A percentile compares a stretch with the other conserved stretches of the same genome.
Evolutionary conservation across 2,888 invertebrate genomes (phyloP).

Genomic region (Thera britannica): DNA sequence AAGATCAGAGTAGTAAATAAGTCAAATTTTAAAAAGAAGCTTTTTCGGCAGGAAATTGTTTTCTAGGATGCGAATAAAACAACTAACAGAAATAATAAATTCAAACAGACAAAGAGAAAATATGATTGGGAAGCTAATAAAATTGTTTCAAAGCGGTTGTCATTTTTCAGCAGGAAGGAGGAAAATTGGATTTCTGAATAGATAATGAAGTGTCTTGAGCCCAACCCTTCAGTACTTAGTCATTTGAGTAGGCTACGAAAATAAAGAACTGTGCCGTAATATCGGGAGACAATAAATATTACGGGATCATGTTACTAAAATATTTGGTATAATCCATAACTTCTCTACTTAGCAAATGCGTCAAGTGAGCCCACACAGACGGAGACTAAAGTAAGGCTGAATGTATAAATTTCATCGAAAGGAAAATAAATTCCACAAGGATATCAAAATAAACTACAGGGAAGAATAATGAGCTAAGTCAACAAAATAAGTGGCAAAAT

Average conservation of each 20-base stretch:
- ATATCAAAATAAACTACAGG: neutral
- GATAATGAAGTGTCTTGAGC: slow-evolving; percentile 29
- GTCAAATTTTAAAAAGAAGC: too few relatives aligned
- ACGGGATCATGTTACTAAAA: too few relatives aligned
- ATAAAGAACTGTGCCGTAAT: neutral
- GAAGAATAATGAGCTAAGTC: slow-evolving; percentile 4
- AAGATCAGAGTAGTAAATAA: too few relatives aligned
- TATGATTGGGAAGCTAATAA: slow-evolving; percentile 9
- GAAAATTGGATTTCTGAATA: slow-evolving; percentile 35
- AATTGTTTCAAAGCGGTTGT: slow-evolving; percentile 30
- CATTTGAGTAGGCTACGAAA: slow-evolving; percentile 1
- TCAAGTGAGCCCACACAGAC: too few relatives aligned
- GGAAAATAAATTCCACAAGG: neutral
- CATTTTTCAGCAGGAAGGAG: slow-evolving; percentile 32
- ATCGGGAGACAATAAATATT: too few relatives aligned
- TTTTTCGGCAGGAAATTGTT: too few relatives aligned
- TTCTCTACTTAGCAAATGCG: too few relatives aligned
- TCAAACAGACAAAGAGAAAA: slow-evolving; percentile 1
- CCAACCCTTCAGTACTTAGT: slow-evolving; percentile 9
- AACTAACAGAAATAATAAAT: too few relatives aligned
- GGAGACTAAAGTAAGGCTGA: neutral
- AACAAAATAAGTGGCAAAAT: slow-evolving; percentile 13
- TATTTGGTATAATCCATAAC: too few relatives aligned
- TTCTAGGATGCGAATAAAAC: too few relatives aligned
- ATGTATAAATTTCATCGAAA: slow-evolving; percentile 3